phyloP scores from a whole-genome alignment of 1,140 invertebrate species.

The Pseudomyrmex gracilis region DNA sequence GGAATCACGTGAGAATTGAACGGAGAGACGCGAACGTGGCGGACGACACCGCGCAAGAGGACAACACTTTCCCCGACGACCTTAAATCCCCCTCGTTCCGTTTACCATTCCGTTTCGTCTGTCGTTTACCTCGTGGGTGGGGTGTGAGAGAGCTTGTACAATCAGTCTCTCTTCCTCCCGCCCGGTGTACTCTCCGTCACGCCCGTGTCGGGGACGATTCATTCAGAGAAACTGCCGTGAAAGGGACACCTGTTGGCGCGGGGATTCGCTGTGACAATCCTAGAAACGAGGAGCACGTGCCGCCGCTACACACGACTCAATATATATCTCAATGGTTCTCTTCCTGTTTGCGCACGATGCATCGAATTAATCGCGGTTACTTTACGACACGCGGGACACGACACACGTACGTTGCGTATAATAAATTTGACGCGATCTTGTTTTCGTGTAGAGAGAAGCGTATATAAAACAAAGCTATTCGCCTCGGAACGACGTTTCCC shows the following conservation, averaged over 20 bases:
- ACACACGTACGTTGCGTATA: no score
- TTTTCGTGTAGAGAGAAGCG: no score
- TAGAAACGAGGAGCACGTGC: conserved; percentile 79
- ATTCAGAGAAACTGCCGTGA: conserved; percentile 86
- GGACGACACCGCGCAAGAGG: conserved; percentile 25
- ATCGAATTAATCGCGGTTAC: no score
- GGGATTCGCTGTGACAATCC: conserved; percentile 80
- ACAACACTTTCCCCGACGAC: conserved; percentile 69
- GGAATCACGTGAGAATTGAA: background rate
- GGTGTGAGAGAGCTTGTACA: conserved; percentile 80
- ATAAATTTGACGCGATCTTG: background rate
- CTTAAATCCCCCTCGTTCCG: conserved; percentile 83
- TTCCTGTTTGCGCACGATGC: background rate
- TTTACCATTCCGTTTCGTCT: conserved; percentile 86
- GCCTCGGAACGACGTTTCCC: conserved; percentile 1
- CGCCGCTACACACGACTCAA: conserved; percentile 8
- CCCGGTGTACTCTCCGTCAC: conserved; percentile 52
- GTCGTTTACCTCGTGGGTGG: conserved; percentile 83
- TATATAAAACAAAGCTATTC: conserved; percentile 11
- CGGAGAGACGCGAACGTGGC: background rate
- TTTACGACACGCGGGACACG: no score
- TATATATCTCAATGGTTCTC: conserved; percentile 15
- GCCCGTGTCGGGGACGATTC: conserved; percentile 83
- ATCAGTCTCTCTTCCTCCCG: conserved; percentile 77
- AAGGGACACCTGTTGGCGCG: conserved; percentile 86